A percentile compares a stretch with the other conserved stretches of the same genome.
Evolutionary conservation across 2,113 vertebrate genomes (phyloP).

Genomic region (Ciconia boyciana): DNA sequence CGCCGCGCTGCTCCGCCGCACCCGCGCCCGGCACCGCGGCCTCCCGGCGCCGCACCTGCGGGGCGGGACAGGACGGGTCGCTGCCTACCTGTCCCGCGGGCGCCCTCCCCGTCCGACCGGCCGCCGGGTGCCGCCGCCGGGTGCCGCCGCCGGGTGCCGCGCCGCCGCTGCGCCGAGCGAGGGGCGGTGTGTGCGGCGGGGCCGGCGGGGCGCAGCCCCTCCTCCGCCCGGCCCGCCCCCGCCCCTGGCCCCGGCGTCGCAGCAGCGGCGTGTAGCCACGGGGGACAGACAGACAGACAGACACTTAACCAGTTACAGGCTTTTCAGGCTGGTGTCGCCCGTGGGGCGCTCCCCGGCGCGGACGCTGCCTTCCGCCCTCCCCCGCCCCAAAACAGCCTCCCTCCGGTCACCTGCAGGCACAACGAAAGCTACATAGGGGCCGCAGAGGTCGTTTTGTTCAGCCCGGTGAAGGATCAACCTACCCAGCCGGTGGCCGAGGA

Average conservation of each 20-base stretch:
- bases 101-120: not conserved
- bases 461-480: not conserved
- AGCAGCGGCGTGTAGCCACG: no score
- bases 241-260: not conserved
- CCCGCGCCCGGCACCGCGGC: not conserved
- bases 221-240: not conserved
- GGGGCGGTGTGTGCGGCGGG: not conserved
- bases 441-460: no score
- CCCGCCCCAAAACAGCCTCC: fast-evolving
- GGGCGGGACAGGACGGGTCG: not conserved
- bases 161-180: not conserved
- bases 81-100: not conserved
- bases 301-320: not conserved
- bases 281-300: not conserved
- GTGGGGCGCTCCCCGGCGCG: fast-evolving
- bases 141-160: not conserved
- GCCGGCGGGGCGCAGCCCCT: not conserved
- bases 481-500: not conserved
- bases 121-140: not conserved
- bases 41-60: not conserved
- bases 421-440: fast-evolving
- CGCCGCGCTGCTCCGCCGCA: no score
- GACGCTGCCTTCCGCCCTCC: fast-evolving
- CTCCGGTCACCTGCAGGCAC: fast-evolving
- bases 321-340: fast-evolving